Conservation (phyloP, 2,113 vertebrate genomes). For the Orcinus orca region DNA sequence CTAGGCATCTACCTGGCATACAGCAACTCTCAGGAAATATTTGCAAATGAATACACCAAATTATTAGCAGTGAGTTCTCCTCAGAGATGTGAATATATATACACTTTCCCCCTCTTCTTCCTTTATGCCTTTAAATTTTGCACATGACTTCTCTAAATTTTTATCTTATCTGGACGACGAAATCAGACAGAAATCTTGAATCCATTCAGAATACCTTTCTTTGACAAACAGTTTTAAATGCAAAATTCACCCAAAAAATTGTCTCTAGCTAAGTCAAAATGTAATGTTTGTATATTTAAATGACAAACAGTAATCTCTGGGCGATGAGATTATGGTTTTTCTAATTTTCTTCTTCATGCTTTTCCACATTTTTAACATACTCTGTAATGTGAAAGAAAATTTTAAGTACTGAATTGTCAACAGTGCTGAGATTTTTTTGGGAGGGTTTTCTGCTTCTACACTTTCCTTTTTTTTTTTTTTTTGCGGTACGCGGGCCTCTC, state of each 20-base stretch:
- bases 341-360: not conserved
- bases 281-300: not conserved
- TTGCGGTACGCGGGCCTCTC: no score
- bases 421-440: not conserved
- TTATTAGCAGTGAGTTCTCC: not conserved
- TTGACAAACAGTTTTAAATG: not conserved
- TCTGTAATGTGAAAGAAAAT: not conserved
- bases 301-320: not conserved
- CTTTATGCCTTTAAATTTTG: not conserved
- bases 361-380: not conserved
- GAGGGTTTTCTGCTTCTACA: not conserved
- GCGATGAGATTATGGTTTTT: not conserved
- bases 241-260: not conserved
- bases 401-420: not conserved
- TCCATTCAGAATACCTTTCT: not conserved
- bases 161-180: not conserved
- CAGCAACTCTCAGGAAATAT: not conserved
- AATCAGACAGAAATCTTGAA: not conserved
- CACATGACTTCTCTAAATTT: not conserved
- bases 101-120: not conserved
- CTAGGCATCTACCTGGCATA: not conserved
- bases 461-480: no score
- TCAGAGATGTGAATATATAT: not conserved
- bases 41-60: not conserved
- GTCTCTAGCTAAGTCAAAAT: not conserved